Evolutionary conservation across 1,140 invertebrate genomes (phyloP), one percentile per base, ranked within the genome.

Genomic region (Eupristina koningsbergeri): DNA sequence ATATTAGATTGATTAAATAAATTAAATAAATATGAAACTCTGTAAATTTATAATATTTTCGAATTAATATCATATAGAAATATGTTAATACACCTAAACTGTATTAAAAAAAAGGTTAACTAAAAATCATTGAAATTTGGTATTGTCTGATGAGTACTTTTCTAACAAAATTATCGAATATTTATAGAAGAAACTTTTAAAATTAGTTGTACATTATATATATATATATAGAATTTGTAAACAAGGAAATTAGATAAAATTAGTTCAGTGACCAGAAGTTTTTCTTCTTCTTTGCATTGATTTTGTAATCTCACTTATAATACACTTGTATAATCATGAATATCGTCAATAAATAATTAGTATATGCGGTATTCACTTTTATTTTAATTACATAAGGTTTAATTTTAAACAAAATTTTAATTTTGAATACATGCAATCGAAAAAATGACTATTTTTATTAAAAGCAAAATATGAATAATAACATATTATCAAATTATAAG

Each of bases 201-300:
- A 64, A 64, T 11, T 9, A 64, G 34, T 31, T 9, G 22, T 64
- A 34, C 34, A n/a, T 13, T 64, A 64, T 34, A 3, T 11, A 64
- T 64, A 64, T 34, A 3, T 11, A 64, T 34, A 6, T 9, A 64
- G 61, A 31, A 64, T 31, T 64, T 64, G 7, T 15, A 31, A 64
- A 34, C 31, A 64, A 31, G 29, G 17, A 64, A 64, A 47, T n/a
- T 26, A 79, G 61, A 80, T 71, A 80, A 39, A 71, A 34, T 53
- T 47, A 58, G 78, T 80, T 71, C 67, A 79, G 39, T 79, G 77
- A 80, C 64, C 78, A 69, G 45, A 79, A 50, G 34, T 31, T 39
- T 41, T 63, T 63, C 47, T 58, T 36, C 75, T 36, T 77, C 39
- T n/a, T 19, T 53, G 29, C 29, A 47, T 45, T 50, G 64, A 29